Base-by-base conservation (phyloP, 2,888 invertebrate species). In the Barypeithes pellucidus region DNA sequence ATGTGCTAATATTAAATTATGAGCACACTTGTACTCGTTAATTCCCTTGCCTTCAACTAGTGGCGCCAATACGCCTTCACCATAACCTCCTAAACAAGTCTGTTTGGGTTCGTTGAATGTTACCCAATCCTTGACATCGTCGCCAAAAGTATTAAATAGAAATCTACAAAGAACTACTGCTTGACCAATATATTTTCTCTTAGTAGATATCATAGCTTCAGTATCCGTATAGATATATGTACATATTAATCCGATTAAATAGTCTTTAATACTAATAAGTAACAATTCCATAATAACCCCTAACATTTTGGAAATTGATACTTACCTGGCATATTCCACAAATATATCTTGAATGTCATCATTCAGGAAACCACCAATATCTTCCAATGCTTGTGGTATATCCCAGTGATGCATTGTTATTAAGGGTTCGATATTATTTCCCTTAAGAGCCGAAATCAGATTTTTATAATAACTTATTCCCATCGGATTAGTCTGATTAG, bases 401-500 rank as follows among this genome's bases (percentile, higher is more conserved):
- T 90, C 89, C 89, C 89, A 89, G 60, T 88, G 88, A 77, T 85
- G 87, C 0, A 88, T 16, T 11, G 89, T 90, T 7, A 89, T 79
- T 11, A 87, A 71, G 0, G 91, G 91, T 70, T 86, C 82, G 22
- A 91, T 89, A n/a, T 87, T 87, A 63, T 86, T 86, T 47, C 81
- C 85, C 22, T 88, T 78, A 0, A 91, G 84, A 41, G 84, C 87
- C 79, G 93, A 87, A 65, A 95, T 92, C 52, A 95, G 85, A 77
- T 91, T 89, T 80, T 90, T 91, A 83, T 95, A 95, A 84, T 94
- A 94, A 69, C 89, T 36, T n/a, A 76, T 43, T 9, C 76, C 76
- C 22, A 54, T 89, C 82, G n/a, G 61, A 59, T 74, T 95, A 18
- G 24, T 43, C 18, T 43, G 22, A 14, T 61, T 61, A 3, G 11